Conservation (phyloP, 2,113 vertebrate species). For the Neotoma lepida region DNA sequence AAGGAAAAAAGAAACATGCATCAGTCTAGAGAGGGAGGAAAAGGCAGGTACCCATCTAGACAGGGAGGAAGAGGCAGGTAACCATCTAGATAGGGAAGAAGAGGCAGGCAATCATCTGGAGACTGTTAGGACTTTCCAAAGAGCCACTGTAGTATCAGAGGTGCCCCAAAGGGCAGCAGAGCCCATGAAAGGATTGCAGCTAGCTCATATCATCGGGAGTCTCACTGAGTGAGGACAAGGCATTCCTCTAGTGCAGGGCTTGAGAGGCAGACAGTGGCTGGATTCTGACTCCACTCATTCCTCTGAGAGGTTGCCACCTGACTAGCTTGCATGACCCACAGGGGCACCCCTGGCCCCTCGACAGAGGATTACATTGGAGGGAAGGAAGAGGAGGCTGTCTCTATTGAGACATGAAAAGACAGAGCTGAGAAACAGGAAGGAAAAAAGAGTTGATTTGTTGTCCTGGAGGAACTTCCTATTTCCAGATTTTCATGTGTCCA, state of each 20-base stretch:
- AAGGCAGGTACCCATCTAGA: not conserved
- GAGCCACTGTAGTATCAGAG: not conserved
- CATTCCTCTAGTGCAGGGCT: not conserved
- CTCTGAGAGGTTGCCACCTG: not conserved
- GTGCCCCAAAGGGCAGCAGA: not conserved
- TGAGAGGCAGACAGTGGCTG: not conserved
- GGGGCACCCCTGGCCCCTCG: not conserved
- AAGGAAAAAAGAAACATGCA: not conserved
- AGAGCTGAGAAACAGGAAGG: not conserved
- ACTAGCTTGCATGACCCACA: not conserved
- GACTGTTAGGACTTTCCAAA: not conserved
- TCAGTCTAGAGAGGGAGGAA: not conserved
- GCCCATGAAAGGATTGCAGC: not conserved
- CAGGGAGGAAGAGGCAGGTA: not conserved
- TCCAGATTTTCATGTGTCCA: not conserved
- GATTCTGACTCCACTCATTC: not conserved
- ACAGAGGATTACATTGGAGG: not conserved
- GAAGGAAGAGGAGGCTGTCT: not conserved
- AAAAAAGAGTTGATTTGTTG: not conserved
- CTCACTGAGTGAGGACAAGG: not conserved
- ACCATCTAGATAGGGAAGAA: not conserved
- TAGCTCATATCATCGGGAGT: not conserved
- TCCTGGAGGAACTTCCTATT: not conserved
- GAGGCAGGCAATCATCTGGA: not conserved
- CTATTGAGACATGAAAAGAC: not conserved